These are phyloP conservation scores for Penaeus japonicus DNA, from an alignment of 1,140 invertebrate genomes.

Conservation along the genomic window DNA sequence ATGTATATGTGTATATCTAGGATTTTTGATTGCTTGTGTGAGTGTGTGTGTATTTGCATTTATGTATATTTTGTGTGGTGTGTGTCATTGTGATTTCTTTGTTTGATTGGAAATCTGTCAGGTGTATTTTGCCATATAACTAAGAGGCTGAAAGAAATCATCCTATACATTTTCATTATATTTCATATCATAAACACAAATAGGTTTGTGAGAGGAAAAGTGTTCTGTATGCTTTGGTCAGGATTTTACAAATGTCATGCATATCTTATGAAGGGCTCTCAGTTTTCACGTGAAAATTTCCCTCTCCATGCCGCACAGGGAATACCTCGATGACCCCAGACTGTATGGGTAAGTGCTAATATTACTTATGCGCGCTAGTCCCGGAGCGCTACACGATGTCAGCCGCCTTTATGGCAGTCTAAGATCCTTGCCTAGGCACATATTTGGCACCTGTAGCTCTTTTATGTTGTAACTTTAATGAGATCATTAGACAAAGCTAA, in stretches of 20 bases:
- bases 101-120: too few species aligned
- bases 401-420: slow-evolving; percentile 13
- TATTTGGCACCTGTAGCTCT: slow-evolving; percentile 18
- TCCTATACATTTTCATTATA: too few species aligned
- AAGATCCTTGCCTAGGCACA: background rate
- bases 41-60: background rate
- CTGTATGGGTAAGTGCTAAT: slow-evolving; percentile 53
- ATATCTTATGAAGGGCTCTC: slow-evolving; percentile 11
- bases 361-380: slow-evolving; percentile 25
- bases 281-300: slow-evolving; percentile 48
- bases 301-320: slow-evolving; percentile 52
- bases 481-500: slow-evolving; percentile 14
- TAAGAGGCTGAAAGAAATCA: too few species aligned
- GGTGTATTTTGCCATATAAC: too few species aligned
- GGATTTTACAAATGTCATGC: background rate
- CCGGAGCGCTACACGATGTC: slow-evolving; percentile 40
- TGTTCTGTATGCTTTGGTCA: background rate
- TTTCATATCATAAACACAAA: too few species aligned
- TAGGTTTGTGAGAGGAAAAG: background rate
- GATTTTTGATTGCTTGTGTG: too few species aligned
- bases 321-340: slow-evolving; percentile 52
- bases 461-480: slow-evolving; percentile 9
- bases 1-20: too few species aligned
- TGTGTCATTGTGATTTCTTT: too few species aligned
- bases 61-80: background rate